Evolutionary conservation across 2,113 vertebrate genomes (phyloP).

Genomic region (Clarias gariepinus): DNA sequence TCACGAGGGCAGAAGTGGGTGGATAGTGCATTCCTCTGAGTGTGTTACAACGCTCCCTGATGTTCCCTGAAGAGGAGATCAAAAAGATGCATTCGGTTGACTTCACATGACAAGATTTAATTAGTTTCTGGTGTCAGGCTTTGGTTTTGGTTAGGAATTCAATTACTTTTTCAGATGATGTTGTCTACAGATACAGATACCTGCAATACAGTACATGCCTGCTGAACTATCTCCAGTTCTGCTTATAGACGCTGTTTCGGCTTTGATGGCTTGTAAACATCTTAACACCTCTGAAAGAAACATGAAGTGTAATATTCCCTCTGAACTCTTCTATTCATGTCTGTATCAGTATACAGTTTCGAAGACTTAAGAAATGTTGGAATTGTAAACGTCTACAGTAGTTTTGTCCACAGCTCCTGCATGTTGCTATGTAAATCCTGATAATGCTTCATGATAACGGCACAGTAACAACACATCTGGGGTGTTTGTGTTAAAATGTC

Average conservation of each 20-base stretch:
- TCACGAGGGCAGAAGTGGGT: too few relatives aligned
- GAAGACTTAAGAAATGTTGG: background rate
- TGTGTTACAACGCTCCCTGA: too few relatives aligned
- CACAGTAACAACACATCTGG: slow-evolving; percentile 37
- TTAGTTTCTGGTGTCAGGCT: background rate
- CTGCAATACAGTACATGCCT: background rate
- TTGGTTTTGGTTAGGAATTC: background rate
- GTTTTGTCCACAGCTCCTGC: background rate
- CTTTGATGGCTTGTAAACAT: background rate
- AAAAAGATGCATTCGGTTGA: too few relatives aligned
- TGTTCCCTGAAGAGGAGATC: too few relatives aligned
- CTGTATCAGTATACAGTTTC: background rate
- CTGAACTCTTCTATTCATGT: background rate
- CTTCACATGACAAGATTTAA: too few relatives aligned
- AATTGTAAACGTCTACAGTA: background rate
- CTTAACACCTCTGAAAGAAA: background rate
- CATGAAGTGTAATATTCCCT: background rate
- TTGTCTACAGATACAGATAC: background rate
- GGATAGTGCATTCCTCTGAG: too few relatives aligned
- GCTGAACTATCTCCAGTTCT: background rate
- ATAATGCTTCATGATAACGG: background rate
- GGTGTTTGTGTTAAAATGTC: slow-evolving; percentile 30
- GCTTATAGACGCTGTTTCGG: background rate
- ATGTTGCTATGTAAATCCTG: slow-evolving; percentile 29
- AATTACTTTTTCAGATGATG: background rate